Evolutionary conservation across 1,140 invertebrate species (phyloP).

Genomic region (Bombus ignitus): DNA sequence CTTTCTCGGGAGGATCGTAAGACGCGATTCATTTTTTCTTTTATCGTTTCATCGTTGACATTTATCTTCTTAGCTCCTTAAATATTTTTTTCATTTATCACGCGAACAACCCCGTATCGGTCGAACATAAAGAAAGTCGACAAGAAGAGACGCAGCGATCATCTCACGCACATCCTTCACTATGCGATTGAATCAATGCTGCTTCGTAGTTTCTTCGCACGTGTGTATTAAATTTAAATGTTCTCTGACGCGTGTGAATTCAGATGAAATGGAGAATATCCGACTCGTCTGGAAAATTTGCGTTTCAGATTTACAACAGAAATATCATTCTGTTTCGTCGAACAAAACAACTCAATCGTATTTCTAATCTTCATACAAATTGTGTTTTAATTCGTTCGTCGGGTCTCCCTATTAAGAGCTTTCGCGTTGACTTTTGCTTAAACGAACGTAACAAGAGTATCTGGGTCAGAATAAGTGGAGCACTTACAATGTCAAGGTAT

Average conservation of each 20-base stretch:
- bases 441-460: neutral
- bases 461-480: neutral
- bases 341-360: neutral
- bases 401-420: too few relatives aligned
- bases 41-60: neutral
- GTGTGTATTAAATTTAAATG: neutral
- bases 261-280: neutral
- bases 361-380: too few relatives aligned
- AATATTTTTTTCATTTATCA: neutral
- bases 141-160: neutral
- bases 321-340: neutral
- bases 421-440: neutral
- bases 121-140: neutral
- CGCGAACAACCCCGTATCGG: neutral
- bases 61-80: neutral
- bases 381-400: too few relatives aligned
- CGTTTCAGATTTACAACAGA: neutral
- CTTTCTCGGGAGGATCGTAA: neutral
- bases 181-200: neutral
- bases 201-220: neutral
- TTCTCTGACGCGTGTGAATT: neutral
- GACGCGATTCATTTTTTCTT: too few relatives aligned
- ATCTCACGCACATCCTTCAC: neutral
- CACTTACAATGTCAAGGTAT: neutral
- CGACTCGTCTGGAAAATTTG: neutral